phyloP scores from a whole-genome alignment of 2,113 vertebrate species.

The Myiopsitta monachus region DNA sequence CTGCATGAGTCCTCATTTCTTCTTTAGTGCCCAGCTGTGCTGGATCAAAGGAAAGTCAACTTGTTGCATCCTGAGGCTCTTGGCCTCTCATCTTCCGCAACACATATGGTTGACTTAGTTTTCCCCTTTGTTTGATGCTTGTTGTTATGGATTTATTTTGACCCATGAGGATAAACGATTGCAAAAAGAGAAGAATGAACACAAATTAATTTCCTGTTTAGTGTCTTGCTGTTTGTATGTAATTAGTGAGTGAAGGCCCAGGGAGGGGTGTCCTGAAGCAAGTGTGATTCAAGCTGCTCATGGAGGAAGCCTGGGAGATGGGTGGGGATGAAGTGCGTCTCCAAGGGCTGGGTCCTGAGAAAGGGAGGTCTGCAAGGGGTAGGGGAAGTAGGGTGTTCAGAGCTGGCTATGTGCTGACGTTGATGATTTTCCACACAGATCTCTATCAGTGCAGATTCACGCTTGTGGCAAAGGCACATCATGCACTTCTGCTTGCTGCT shows the following conservation, averaged over 20 bases:
- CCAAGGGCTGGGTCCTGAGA: not conserved
- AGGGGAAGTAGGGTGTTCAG: not conserved
- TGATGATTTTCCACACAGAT: not conserved
- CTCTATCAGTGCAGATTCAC: not conserved
- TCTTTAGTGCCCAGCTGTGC: not conserved
- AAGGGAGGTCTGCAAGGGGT: not conserved
- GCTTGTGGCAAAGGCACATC: not conserved
- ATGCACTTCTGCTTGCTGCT: not conserved
- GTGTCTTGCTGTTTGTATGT: not conserved
- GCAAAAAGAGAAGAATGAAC: conserved; percentile 1
- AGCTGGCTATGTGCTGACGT: not conserved
- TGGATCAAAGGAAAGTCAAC: not conserved
- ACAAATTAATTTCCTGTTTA: conserved; percentile 31
- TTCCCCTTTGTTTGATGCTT: conserved; percentile 5
- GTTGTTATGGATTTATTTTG: conserved; percentile 35
- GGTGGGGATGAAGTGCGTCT: not conserved
- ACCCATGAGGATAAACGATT: not conserved
- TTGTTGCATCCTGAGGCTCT: not conserved
- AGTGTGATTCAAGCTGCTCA: not conserved
- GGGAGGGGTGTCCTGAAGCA: not conserved
- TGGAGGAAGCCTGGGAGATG: not conserved
- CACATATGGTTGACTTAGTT: not conserved
- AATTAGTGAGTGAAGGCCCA: not conserved
- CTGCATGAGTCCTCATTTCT: not conserved
- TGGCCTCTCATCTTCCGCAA: not conserved